Base-by-base conservation (phyloP, 2,113 vertebrate species). In the Thamnaconus septentrionalis region DNA sequence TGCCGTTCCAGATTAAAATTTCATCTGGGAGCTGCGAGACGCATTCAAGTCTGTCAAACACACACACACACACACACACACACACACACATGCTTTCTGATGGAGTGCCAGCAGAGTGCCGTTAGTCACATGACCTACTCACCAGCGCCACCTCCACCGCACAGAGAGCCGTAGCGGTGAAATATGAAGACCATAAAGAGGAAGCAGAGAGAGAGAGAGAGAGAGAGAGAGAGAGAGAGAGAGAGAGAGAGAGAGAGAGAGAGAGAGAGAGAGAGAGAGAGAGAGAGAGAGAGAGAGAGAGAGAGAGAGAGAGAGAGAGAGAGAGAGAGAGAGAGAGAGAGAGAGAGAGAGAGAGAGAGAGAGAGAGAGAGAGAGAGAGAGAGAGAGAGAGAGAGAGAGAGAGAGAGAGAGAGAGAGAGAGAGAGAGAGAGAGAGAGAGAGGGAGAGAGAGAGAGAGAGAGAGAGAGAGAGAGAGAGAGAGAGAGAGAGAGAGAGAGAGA, bases 181-280 rank as follows among this genome's bases (percentile, higher is more conserved):
- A 81, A 90, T 90, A 88, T 89, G 81, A 84, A 79, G 11, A 9
- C 79, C 66, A 79, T 90, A 88, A 91, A 90, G 80, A 63, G 51
- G 67, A 82, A 68, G 79, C 83, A 83, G 78, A 78, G 71, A 56
- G 66, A 78, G 80, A 66, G 70, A 62, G 68, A 57, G 65, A 66
- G 68, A 69, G 73, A 62, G 57, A 47, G 60, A 75, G 66, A 71
- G 45, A 71, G 2, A 3, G 62, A 59, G 68, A 64, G 73, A 79
- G 78, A 56, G 69, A 62, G 60, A 66, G 78, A 56, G 58, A 6
- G 67, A 70, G 47, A 56, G 48, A 51, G 49, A 53, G 58, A 55
- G 5, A 59, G 57, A 69, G n/a, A 56, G 47, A 5, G 39, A 41
- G 11, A n/a, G n/a, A n/a, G n/a, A n/a, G n/a, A n/a, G n/a, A n/a